Evolutionary conservation across 2,113 vertebrate species (phyloP).

Genomic region (Sialia sialis): DNA sequence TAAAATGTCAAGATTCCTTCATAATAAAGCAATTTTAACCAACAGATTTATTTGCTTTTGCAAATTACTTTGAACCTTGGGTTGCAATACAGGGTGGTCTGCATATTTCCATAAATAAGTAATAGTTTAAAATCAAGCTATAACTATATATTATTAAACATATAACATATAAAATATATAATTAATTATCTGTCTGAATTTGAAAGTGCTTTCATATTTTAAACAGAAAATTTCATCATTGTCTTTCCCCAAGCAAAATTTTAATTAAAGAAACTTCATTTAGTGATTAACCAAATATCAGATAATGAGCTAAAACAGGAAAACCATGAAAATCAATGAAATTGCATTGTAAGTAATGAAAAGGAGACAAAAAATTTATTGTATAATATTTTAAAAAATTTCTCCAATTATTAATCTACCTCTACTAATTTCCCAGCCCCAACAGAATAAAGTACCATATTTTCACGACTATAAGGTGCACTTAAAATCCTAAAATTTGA

Average conservation of each 20-base stretch:
- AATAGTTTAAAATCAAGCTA: background rate
- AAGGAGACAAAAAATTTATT: background rate
- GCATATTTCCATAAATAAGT: background rate
- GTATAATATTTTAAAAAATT: background rate
- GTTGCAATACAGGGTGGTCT: background rate
- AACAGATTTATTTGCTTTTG: background rate
- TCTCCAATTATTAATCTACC: background rate
- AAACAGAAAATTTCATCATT: background rate
- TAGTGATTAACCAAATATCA: background rate
- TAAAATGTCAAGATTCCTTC: background rate
- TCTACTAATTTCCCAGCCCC: background rate
- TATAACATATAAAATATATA: too few species aligned
- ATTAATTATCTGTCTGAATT: background rate
- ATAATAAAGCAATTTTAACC: background rate
- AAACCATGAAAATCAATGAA: background rate
- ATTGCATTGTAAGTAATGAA: background rate
- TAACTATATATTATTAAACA: too few species aligned
- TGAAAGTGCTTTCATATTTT: background rate
- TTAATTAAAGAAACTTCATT: background rate
- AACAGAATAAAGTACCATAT: background rate
- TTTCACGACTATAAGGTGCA: too few species aligned
- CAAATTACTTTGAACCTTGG: background rate
- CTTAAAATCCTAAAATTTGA: too few species aligned
- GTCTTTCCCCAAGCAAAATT: background rate
- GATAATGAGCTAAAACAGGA: background rate